These are phyloP conservation scores for Platichthys stellatus DNA, from an alignment of 2,113 vertebrate species.

Conservation along the genomic window DNA sequence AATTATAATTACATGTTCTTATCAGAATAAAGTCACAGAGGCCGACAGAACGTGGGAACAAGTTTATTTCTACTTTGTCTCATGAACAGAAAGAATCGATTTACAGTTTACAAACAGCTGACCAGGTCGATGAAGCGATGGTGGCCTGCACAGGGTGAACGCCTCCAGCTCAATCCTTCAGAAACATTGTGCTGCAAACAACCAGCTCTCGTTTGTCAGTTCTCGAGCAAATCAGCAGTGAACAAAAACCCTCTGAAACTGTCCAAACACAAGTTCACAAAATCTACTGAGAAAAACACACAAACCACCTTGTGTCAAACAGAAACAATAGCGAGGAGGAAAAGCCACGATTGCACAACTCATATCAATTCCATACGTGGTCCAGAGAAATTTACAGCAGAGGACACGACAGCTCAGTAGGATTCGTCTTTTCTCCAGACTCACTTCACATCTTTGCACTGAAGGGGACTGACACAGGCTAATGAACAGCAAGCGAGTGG, in stretches of 20 bases:
- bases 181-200: slow-evolving; percentile 15
- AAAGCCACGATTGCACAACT: slow-evolving; percentile 71
- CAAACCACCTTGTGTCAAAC: slow-evolving; percentile 14
- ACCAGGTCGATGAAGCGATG: slow-evolving; percentile 62
- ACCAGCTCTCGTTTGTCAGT: slow-evolving; percentile 2
- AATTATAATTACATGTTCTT: not conserved
- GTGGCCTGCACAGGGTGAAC: slow-evolving; percentile 63
- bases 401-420: slow-evolving; percentile 54
- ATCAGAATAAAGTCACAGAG: slow-evolving; percentile 14
- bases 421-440: slow-evolving; percentile 55
- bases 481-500: slow-evolving; percentile 67
- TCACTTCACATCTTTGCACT: slow-evolving; percentile 64
- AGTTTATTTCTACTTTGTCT: slow-evolving; percentile 77
- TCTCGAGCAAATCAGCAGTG: slow-evolving; percentile 3
- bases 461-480: slow-evolving; percentile 60
- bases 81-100: slow-evolving; percentile 77
- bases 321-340: slow-evolving; percentile 48
- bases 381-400: slow-evolving; percentile 60
- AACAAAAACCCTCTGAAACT: slow-evolving; percentile 13
- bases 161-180: slow-evolving; percentile 45
- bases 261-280: slow-evolving; percentile 50
- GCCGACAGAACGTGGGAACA: slow-evolving; percentile 61
- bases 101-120: slow-evolving; percentile 78
- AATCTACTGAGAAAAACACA: slow-evolving; percentile 51
- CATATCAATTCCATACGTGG: slow-evolving; percentile 47